Evolutionary conservation across 2,113 vertebrate species (phyloP).

Genomic region (Hiodon tergisus): DNA sequence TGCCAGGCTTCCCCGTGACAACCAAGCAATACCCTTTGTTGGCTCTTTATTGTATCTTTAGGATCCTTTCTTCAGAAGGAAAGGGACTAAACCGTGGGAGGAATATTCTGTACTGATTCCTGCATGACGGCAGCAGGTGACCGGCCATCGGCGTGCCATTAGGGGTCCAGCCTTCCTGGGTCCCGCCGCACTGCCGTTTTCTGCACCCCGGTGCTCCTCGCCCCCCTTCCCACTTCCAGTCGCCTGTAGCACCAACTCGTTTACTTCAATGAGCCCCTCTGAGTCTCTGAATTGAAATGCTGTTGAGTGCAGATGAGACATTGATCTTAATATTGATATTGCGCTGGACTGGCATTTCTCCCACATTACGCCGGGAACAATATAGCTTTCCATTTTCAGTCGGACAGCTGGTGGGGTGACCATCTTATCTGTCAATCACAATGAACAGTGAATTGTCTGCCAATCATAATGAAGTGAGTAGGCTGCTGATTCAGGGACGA

Average conservation of each 20-base stretch:
- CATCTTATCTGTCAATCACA: background rate
- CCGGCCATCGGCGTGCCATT: no score
- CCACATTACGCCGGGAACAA: background rate
- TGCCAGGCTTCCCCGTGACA: no score
- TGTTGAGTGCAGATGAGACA: slow-evolving; percentile 16
- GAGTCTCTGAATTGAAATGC: background rate
- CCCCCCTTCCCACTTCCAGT: background rate
- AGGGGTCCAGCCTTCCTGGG: no score
- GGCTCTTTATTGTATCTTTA: no score
- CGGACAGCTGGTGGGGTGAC: no score
- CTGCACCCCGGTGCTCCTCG: background rate
- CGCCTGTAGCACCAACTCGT: background rate
- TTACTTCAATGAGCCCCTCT: slow-evolving; percentile 6
- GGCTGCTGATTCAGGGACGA: background rate
- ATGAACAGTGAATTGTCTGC: background rate
- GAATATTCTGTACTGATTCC: no score
- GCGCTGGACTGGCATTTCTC: background rate
- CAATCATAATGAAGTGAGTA: background rate
- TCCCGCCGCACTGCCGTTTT: no score
- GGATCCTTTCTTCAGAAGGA: no score
- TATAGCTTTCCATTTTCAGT: background rate
- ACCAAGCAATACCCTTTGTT: no score
- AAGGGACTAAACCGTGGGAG: no score
- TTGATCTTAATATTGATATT: slow-evolving; percentile 19
- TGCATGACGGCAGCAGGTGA: no score